Evolutionary conservation across 2,888 invertebrate genomes (phyloP).

Genomic region (Phoenoteleia sp.): DNA sequence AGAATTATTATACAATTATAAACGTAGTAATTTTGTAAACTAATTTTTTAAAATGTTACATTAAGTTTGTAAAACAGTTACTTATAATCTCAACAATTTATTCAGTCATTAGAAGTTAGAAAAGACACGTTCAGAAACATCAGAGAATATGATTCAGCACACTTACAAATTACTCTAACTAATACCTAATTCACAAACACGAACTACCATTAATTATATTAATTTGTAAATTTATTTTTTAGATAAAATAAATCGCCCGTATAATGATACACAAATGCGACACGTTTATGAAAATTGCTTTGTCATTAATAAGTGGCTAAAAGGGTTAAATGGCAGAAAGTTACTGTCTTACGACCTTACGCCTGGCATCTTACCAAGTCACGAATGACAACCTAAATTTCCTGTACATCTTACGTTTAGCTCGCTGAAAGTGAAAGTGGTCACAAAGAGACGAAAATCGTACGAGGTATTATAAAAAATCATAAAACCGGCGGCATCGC

Average conservation of each 20-base stretch:
- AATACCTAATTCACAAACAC: no score
- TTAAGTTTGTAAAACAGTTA: no score
- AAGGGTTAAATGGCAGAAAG: slow-evolving; percentile 62
- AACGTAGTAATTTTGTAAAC: no score
- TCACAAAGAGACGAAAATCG: not conserved
- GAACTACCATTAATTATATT: not conserved
- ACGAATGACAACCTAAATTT: slow-evolving; percentile 56
- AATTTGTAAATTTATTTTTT: not conserved
- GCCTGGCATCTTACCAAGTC: slow-evolving; percentile 66
- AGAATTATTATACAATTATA: no score
- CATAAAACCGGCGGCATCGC: not conserved
- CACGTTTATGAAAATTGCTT: slow-evolving; percentile 64
- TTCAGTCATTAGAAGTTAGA: no score
- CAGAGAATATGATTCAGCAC: no score
- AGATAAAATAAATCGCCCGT: not conserved
- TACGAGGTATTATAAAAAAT: not conserved
- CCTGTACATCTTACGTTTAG: slow-evolving; percentile 40
- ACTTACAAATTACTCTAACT: no score
- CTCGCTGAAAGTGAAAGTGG: slow-evolving; percentile 43
- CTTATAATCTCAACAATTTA: no score
- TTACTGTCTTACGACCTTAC: slow-evolving; percentile 50
- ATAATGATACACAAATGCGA: slow-evolving; percentile 19
- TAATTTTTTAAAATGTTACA: no score
- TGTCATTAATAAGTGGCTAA: slow-evolving; percentile 68
- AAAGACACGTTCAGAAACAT: no score